These are phyloP conservation scores for Tetraneura akinire DNA, from an alignment of 1,140 invertebrate species.

Conservation along the genomic window DNA sequence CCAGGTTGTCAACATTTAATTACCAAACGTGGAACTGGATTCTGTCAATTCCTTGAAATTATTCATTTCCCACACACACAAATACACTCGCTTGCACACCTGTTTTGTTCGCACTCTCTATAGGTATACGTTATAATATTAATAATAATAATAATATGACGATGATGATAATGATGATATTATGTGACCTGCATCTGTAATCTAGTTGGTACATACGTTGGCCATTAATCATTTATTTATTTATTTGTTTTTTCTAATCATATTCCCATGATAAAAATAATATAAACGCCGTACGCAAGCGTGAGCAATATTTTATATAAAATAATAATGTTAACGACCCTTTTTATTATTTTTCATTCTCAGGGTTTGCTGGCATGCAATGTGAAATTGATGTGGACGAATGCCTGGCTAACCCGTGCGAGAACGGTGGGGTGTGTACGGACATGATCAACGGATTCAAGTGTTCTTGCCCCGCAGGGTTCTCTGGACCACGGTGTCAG, in stretches of 20 bases:
- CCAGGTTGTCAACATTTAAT: conserved; percentile 49
- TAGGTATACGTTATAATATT: not conserved
- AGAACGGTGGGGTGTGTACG: conserved; percentile 82
- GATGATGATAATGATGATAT: not conserved
- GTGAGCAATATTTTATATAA: not conserved
- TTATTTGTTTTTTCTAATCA: not conserved
- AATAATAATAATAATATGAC: conserved; percentile 6
- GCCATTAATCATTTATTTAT: not conserved
- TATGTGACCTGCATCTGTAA: conserved; percentile 44
- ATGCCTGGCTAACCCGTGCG: conserved; percentile 82
- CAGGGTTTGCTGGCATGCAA: conserved; percentile 87
- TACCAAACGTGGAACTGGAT: conserved; percentile 51
- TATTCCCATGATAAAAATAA: conserved; percentile 11
- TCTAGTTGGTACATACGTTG: not conserved
- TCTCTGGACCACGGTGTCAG: conserved; percentile 81
- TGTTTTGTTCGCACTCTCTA: conserved; percentile 14
- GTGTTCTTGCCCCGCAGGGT: conserved; percentile 82
- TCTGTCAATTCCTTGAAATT: conserved; percentile 43
- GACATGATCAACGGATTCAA: conserved; percentile 85
- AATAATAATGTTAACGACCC: not conserved
- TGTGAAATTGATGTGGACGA: conserved; percentile 92
- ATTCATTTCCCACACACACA: conserved; percentile 44
- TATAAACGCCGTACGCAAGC: not conserved
- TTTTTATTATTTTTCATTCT: conserved; percentile 57
- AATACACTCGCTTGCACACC: not conserved